Conservation (phyloP, 2,888 invertebrate genomes). For the Formica aserva region DNA sequence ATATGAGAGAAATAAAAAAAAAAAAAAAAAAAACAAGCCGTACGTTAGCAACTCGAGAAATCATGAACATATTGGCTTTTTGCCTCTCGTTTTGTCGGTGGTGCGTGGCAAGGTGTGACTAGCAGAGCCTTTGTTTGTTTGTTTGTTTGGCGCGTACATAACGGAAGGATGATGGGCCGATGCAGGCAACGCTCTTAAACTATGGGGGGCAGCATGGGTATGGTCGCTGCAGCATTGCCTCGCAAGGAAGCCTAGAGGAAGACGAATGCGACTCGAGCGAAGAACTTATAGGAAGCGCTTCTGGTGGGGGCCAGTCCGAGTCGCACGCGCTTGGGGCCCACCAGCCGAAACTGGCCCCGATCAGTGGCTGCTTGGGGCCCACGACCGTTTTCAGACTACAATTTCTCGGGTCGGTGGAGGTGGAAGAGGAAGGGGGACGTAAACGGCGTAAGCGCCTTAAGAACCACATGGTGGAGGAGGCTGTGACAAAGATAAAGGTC, state of each 20-base stretch:
- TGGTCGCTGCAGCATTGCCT: constrained; percentile 84
- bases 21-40: background rate
- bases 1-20: constrained; percentile 17
- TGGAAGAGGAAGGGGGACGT: constrained; percentile 91
- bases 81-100: constrained; percentile 80
- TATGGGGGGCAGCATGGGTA: constrained; percentile 84
- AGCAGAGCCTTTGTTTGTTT: constrained; percentile 85
- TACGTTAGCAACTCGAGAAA: constrained; percentile 36
- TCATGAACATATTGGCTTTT: constrained; percentile 66
- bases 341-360: constrained; percentile 82
- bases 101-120: constrained; percentile 83
- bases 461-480: constrained; percentile 96
- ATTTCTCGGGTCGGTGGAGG: constrained; percentile 94
- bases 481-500: constrained; percentile 95
- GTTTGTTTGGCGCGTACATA: constrained; percentile 83
- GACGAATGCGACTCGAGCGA: constrained; percentile 85
- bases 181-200: constrained; percentile 84
- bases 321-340: constrained; percentile 78
- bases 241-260: constrained; percentile 84
- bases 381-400: constrained; percentile 92
- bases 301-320: constrained; percentile 81
- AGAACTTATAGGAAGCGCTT: constrained; percentile 84
- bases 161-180: constrained; percentile 83
- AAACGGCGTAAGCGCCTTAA: constrained; percentile 92
- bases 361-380: constrained; percentile 80